Evolutionary conservation across 1,140 invertebrate genomes (phyloP), one percentile per base, ranked within the genome.

Genomic region (Sminthurinus signatus): DNA sequence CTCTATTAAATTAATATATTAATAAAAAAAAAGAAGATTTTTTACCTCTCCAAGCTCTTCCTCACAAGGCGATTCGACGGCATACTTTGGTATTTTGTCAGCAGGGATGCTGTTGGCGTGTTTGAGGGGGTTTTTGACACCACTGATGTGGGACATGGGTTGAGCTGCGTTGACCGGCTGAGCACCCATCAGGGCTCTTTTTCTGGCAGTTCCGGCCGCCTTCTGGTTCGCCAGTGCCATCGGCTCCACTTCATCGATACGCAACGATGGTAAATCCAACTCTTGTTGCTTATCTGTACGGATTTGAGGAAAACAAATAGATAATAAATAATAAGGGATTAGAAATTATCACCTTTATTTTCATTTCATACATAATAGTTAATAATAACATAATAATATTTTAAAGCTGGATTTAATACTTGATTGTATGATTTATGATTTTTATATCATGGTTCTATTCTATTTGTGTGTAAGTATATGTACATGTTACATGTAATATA

Each of bases 211-310:
- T 27, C 8, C 32, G 42, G 52, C 51, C 19, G 44, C 55, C 43
- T 39, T 50, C 62, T 48, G 54, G 51, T 56, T 52, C 51, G 42
- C 60, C 51, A 12, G 74, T 60, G 32, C 48, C 54, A 52, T 60
- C 52, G 71, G 64, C 46, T 72, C 67, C 27, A 54, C 78, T 77
- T 89, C 90, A 73, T 91, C 89, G 63, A 86, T 84, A 72, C 87
- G 84, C 68, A 94, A 77, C 23, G 88, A 88, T 31, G 93, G 92
- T 68, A 97, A 77, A 77, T 97, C 94, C 73, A 96, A 80, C 75
- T 96, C 93, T 79, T 96, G 93, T 78, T 96, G 92, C 79, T 96
- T 96, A 79, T 96, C 93, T 96, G 81, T 27, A 25, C n/a, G n/a
- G 23, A 36, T n/a, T n/a, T n/a, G n/a, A n/a, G n/a, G n/a, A n/a